Conservation (phyloP, 2,797 vertebrate species). For the Gallinago nigripennis region DNA sequence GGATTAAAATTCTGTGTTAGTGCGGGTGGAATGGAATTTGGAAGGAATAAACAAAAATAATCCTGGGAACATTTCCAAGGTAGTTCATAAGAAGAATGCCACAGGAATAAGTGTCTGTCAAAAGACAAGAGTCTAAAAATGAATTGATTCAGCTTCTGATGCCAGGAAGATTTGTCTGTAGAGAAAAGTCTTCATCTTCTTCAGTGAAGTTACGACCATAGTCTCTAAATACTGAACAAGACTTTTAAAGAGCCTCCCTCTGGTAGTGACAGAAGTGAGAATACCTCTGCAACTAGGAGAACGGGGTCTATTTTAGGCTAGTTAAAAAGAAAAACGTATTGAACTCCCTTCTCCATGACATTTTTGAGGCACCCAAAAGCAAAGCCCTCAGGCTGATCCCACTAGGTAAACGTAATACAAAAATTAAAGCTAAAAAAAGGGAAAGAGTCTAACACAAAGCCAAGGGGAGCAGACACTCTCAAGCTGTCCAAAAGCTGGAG, state of each 20-base stretch:
- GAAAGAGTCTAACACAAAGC: background rate
- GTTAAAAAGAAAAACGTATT: background rate
- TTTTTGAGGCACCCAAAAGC: background rate
- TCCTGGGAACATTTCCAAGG: slow-evolving; percentile 44
- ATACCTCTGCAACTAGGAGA: background rate
- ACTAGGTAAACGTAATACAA: background rate
- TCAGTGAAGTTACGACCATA: background rate
- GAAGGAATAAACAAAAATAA: slow-evolving; percentile 68
- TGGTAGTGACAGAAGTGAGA: background rate
- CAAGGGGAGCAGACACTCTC: background rate
- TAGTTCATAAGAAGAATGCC: slow-evolving; percentile 40
- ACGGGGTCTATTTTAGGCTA: background rate
- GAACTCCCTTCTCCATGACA: background rate
- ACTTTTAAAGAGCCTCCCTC: background rate
- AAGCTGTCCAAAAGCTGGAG: background rate
- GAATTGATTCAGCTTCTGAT: slow-evolving; percentile 13
- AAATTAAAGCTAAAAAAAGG: background rate
- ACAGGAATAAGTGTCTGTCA: slow-evolving; percentile 45
- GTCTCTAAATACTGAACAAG: background rate
- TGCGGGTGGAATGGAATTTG: slow-evolving; percentile 12
- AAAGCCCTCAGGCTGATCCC: background rate
- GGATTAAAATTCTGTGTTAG: slow-evolving; percentile 53
- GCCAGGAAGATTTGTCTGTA: background rate
- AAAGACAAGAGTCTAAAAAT: slow-evolving; percentile 36
- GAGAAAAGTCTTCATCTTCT: background rate